Conservation (phyloP, 2,797 vertebrate genomes). For the Enteromius mattozi region DNA sequence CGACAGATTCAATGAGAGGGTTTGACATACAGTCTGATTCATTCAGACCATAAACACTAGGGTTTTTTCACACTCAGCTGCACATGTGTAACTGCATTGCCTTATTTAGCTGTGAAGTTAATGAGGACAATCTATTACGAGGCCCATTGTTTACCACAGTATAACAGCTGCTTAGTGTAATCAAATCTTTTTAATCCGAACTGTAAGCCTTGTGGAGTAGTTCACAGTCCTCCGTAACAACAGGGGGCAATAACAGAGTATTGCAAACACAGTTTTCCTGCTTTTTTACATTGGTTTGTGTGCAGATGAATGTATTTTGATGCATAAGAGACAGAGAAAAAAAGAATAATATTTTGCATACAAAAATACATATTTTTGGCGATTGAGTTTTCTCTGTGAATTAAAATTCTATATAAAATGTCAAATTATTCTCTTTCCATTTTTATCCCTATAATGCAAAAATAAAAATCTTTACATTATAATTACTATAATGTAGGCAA, state of each 20-base stretch:
- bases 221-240: conserved; percentile 55
- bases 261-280: conserved; percentile 33
- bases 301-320: neutral
- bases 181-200: conserved; percentile 61
- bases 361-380: neutral
- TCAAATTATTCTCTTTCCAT: neutral
- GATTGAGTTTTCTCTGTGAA: neutral
- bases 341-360: neutral
- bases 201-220: conserved; percentile 51
- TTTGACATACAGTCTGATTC: conserved; percentile 64
- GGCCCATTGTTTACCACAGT: conserved; percentile 62
- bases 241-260: conserved; percentile 48
- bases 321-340: neutral
- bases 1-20: neutral
- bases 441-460: neutral
- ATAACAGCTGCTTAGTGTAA: conserved; percentile 62
- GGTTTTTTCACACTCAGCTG: conserved; percentile 59
- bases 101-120: conserved; percentile 68
- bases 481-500: neutral
- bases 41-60: conserved; percentile 67
- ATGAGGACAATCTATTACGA: conserved; percentile 66
- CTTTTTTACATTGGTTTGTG: neutral
- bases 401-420: neutral
- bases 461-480: neutral
- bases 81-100: conserved; percentile 55